These are phyloP conservation scores for Holocentrus rufus DNA, from an alignment of 2,797 vertebrate species.

Conservation along the genomic window DNA sequence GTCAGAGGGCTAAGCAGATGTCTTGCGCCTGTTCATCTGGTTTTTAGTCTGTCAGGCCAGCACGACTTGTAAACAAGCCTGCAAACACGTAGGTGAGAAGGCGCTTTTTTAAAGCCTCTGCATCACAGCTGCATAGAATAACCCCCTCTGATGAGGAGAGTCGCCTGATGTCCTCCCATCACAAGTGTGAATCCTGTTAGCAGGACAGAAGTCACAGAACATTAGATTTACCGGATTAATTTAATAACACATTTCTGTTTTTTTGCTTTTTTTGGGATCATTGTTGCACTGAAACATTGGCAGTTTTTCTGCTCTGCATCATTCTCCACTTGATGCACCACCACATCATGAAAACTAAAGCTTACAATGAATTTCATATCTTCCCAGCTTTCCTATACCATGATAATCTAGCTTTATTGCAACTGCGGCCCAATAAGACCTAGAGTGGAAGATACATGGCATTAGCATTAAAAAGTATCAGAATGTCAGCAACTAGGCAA, in stretches of 20 bases:
- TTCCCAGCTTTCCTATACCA: too few relatives aligned
- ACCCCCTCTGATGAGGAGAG: background rate
- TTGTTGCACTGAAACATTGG: too few relatives aligned
- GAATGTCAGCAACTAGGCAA: slow-evolving; percentile 16
- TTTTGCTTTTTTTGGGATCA: background rate
- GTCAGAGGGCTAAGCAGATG: slow-evolving; percentile 64
- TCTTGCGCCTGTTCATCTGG: slow-evolving; percentile 56
- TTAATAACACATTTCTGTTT: background rate
- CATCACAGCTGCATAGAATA: slow-evolving; percentile 11
- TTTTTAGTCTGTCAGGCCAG: slow-evolving; percentile 36
- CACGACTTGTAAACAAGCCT: slow-evolving; percentile 49
- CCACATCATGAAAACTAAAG: too few relatives aligned
- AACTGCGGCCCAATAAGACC: slow-evolving; percentile 14
- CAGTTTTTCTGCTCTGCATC: too few relatives aligned
- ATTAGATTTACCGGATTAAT: background rate
- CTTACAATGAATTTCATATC: too few relatives aligned
- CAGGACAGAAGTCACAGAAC: background rate
- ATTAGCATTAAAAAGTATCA: slow-evolving; percentile 27
- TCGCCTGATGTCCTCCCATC: background rate
- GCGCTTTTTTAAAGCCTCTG: slow-evolving; percentile 21
- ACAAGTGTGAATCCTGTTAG: background rate
- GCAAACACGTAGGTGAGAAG: slow-evolving; percentile 48
- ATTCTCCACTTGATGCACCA: too few relatives aligned
- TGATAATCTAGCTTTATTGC: slow-evolving; percentile 9
- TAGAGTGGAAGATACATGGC: slow-evolving; percentile 38